Evolutionary conservation across 2,113 vertebrate genomes (phyloP).

Genomic region (Cheirogaleus medius): DNA sequence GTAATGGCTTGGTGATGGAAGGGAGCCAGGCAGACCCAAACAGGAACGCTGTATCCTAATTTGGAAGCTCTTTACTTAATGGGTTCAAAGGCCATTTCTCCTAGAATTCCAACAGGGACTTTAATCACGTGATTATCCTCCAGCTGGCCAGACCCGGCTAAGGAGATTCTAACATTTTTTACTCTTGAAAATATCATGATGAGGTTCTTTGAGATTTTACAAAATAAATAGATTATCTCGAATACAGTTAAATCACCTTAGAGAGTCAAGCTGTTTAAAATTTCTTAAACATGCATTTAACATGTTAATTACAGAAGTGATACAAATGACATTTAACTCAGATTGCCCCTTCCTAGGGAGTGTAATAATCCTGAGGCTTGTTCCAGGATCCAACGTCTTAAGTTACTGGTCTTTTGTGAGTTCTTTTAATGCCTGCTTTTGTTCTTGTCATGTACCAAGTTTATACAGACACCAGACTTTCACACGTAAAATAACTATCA

Average conservation of each 20-base stretch:
- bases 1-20: too few species aligned
- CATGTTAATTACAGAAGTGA: neutral
- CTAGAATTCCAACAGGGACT: neutral
- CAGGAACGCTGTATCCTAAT: neutral
- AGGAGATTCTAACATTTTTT: neutral
- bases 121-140: neutral
- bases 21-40: neutral
- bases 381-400: slow-evolving; percentile 20
- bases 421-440: neutral
- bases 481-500: neutral
- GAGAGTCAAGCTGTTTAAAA: neutral
- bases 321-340: neutral
- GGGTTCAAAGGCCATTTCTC: neutral
- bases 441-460: neutral
- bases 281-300: slow-evolving; percentile 33
- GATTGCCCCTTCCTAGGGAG: neutral
- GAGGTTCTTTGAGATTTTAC: neutral
- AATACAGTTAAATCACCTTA: neutral
- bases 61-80: neutral
- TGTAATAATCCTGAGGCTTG: neutral
- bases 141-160: neutral
- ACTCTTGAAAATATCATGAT: neutral
- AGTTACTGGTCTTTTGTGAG: neutral
- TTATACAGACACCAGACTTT: neutral
- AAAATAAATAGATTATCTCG: neutral